Evolutionary conservation across 2,888 invertebrate genomes (phyloP), one percentile per base, ranked within the genome.

Genomic region (Pherbina coryleti): DNA sequence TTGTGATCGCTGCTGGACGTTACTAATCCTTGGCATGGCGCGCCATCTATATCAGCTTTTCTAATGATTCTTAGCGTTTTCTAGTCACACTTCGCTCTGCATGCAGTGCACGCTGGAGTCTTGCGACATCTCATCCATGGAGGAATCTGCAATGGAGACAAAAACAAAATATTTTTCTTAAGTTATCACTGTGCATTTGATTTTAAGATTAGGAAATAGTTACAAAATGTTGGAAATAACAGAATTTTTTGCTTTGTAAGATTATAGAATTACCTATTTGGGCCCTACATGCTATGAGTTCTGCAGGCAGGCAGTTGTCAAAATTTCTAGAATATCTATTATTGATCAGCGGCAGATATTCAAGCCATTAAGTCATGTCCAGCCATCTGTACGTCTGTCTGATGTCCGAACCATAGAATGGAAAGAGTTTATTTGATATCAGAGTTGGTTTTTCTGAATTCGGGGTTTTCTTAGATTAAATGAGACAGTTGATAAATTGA

Each of bases 21-120:
- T n/a, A 64, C 5, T 44, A 17, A 9, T 11, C 57, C 19, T 9
- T 17, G 34, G 34, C 22, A n/a, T 28, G 66, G 51, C 28, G 3
- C 69, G 11, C 49, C 53, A 31, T 34, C 51, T 49, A 44, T 70
- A 51, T 14, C 69, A 31, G 25, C 31, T 44, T 25, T 75, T 71
- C 81, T 82, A 83, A 75, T 78, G 78, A 53, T 75, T 75, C 67
- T 80, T 79, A 80, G 84, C 83, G 78, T 85, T 83, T 80, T 86
- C 84, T 84, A 86, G 88, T 87, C 87, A 93, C 86, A 95, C 95
- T 90, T 95, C 95, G 85, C 94, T 94, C 90, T 95, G 94, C 95
- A 95, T 95, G 90, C 95, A 95, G 87, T 95, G 94, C 88, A 96
- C 93, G 82, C 95, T 93, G n/a, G 96, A 96, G 86, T 96, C 96